Evolutionary conservation across 2,113 vertebrate species (phyloP).

Genomic region (Genyomyrus donnyi): DNA sequence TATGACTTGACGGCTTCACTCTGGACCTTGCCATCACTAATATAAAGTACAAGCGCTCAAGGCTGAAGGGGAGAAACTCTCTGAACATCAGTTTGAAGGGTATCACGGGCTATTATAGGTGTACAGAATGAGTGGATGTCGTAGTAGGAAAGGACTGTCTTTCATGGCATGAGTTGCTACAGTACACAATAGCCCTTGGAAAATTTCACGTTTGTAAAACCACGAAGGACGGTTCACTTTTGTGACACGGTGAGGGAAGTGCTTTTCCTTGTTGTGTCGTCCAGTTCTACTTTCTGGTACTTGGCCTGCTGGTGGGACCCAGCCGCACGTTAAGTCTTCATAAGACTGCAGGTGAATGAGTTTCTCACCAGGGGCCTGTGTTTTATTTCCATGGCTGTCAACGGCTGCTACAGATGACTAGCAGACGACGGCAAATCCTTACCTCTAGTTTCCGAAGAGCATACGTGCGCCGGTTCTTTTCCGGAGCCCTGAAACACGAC

Average conservation of each 20-base stretch:
- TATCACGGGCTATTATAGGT: slow-evolving; percentile 36
- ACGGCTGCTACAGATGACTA: background rate
- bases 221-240: background rate
- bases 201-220: background rate
- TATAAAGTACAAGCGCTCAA: slow-evolving; percentile 26
- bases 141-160: background rate
- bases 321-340: background rate
- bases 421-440: background rate
- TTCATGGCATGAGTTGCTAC: background rate
- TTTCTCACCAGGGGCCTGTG: background rate
- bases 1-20: slow-evolving; percentile 4
- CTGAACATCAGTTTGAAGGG: slow-evolving; percentile 23
- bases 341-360: background rate
- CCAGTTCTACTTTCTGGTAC: background rate
- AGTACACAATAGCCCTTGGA: background rate
- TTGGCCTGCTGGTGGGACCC: background rate
- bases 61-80: background rate
- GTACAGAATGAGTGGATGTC: slow-evolving; percentile 21
- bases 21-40: slow-evolving; percentile 17
- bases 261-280: background rate
- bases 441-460: background rate
- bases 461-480: background rate
- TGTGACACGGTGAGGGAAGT: background rate
- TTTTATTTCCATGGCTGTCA: slow-evolving; percentile 1
- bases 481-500: background rate